Conservation (phyloP, 2,113 vertebrate genomes). For the Perca flavescens region DNA sequence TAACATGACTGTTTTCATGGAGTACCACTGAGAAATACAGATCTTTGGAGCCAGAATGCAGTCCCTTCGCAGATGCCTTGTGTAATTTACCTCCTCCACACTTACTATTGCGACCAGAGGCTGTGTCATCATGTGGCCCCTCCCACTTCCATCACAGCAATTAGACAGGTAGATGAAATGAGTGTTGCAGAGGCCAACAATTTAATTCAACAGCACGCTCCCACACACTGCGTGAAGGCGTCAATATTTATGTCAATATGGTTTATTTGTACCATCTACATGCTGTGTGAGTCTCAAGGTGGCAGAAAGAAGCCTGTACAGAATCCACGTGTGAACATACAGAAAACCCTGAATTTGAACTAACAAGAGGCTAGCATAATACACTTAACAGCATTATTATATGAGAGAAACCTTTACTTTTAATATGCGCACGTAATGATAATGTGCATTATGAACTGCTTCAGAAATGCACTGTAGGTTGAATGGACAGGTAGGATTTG, state of each 20-base stretch:
- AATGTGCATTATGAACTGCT: neutral
- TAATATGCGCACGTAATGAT: neutral
- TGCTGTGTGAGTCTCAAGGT: neutral
- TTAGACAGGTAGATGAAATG: conserved; percentile 76
- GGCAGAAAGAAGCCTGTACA: neutral
- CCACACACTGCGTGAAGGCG: conserved; percentile 7
- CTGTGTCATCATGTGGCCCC: conserved; percentile 63
- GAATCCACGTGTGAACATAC: neutral
- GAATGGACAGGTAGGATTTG: neutral
- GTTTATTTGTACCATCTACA: neutral
- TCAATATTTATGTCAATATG: neutral
- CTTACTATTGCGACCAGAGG: conserved; percentile 58
- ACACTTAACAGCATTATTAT: neutral
- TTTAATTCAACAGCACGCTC: conserved; percentile 75
- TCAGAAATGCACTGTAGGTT: too few species aligned
- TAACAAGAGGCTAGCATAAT: neutral
- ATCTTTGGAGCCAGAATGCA: conserved; percentile 21
- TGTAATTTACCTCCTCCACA: conserved; percentile 62
- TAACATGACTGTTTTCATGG: conserved; percentile 42
- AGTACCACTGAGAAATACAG: conserved; percentile 19
- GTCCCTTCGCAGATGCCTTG: conserved; percentile 49
- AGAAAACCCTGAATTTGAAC: neutral
- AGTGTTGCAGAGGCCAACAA: conserved; percentile 55
- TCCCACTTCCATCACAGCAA: conserved; percentile 60
- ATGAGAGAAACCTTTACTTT: neutral